These are phyloP conservation scores for Rhinoderma darwinii DNA, from an alignment of 2,113 vertebrate species.

Conservation along the genomic window DNA sequence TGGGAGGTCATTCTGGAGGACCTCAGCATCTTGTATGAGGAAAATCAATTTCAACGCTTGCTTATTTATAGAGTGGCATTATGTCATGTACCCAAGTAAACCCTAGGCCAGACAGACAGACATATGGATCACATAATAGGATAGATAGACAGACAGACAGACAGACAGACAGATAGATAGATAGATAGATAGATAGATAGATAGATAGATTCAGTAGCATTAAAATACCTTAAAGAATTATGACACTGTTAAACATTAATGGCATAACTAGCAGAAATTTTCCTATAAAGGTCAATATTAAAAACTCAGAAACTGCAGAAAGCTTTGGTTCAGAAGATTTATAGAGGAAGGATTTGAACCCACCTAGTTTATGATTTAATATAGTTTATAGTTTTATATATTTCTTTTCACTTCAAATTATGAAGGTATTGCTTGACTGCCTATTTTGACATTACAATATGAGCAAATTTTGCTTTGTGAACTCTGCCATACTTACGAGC, in stretches of 20 bases:
- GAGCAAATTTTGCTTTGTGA: neutral
- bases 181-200: neutral
- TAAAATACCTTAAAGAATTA: too few relatives aligned
- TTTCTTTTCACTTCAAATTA: neutral
- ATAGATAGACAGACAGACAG: neutral
- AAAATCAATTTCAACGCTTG: constrained; percentile 24
- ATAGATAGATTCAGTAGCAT: neutral
- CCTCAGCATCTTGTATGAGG: constrained; percentile 2
- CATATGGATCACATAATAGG: neutral
- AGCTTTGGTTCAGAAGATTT: too few relatives aligned
- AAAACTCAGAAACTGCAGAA: too few relatives aligned
- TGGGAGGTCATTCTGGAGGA: constrained; percentile 36
- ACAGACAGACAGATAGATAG: neutral
- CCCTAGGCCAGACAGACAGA: neutral
- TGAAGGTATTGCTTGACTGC: neutral
- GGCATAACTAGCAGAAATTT: too few relatives aligned
- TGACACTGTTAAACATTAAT: too few relatives aligned
- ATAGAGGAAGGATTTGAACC: too few relatives aligned
- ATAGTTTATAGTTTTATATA: neutral
- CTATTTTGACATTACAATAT: neutral
- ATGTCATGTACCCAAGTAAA: neutral
- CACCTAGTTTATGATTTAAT: neutral
- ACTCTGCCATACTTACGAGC: neutral
- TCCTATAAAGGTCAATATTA: too few relatives aligned
- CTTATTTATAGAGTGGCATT: constrained; percentile 8